Evolutionary conservation across 2,797 vertebrate genomes (phyloP), one percentile per base, ranked within the genome.

Genomic region (Sarcoramphus papa): DNA sequence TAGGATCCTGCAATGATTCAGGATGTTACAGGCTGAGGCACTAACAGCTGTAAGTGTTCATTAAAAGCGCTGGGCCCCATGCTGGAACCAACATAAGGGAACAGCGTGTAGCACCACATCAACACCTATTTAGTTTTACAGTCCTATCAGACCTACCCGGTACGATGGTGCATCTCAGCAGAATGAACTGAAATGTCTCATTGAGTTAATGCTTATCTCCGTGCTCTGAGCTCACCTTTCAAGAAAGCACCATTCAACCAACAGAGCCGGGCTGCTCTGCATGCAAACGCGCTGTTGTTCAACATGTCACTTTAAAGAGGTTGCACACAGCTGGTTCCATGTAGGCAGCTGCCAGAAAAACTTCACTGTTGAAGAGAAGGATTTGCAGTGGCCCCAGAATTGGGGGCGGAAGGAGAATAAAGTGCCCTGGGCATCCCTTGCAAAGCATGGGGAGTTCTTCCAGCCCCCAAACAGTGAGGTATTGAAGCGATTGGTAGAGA

Each of bases 51-150:
- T 45, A 88, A 88, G 23, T 43, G 76, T 8, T 92, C 85, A 94
- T 94, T 90, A 83, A 80, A 83, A 85, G 90, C 75, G 72, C 54
- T 23, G 76, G 54, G 86, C 64, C 77, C 50, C 92, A 70, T 65
- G 73, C 86, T 80, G 73, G 82, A 92, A 62, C 8, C 87, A 89
- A 81, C 76, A 94, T 83, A 96, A 95, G 92, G 78, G 79, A 97
- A 19, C 78, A 89, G 69, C 69, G 2, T 72, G 87, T 22, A 63
- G 53, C 88, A 45, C 59, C 81, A 30, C 87, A 80, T 92, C 85
- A 85, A 85, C 85, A 69, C 75, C 88, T 92, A 85, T 96, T 96
- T 77, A 76, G 64, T 90, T 96, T 93, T 77, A 90, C 95, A 91
- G 56, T 27, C 62, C 72, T 92, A 40, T 65, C 74, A 88, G 90